Evolutionary conservation across 30 jellyfish, hydroid and myxozoan species (phyloP).

Genomic region (Mastigias papua): DNA sequence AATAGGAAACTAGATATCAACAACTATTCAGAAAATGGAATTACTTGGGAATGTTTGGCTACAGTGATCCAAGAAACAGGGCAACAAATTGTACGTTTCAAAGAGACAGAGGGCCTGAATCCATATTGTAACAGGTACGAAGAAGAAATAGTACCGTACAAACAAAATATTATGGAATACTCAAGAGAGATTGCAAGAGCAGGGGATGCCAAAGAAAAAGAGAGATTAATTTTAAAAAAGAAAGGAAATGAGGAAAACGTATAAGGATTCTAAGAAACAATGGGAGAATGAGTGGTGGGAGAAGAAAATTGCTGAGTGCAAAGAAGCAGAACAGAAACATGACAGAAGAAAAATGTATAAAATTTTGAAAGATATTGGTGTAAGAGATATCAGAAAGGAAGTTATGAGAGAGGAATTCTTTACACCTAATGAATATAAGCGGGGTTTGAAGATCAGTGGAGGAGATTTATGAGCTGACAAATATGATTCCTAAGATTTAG

Average conservation of each 20-base stretch:
- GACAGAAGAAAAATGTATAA: not conserved
- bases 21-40: not conserved
- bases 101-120: not conserved
- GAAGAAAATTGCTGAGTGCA: not conserved
- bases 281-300: slow-evolving; percentile 2
- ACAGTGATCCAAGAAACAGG: not conserved
- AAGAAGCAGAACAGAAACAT: slow-evolving; percentile 3
- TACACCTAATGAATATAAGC: not conserved
- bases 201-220: slow-evolving; percentile 1
- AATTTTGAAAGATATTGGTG: slow-evolving; percentile 4
- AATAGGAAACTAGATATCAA: not conserved
- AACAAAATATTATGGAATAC: not conserved
- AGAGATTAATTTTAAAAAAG: not conserved
- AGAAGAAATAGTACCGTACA: not conserved
- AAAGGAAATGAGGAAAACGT: not conserved
- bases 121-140: not conserved
- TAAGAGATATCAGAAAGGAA: not conserved
- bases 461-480: not conserved
- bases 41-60: slow-evolving; percentile 2
- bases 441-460: not conserved
- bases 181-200: not conserved
- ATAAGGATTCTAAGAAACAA: not conserved
- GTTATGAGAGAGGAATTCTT: not conserved
- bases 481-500: not conserved
- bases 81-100: not conserved